Evolutionary conservation across 2,113 vertebrate species (phyloP), one percentile per base, ranked within the genome.

Genomic region (Lasiurus borealis): DNA sequence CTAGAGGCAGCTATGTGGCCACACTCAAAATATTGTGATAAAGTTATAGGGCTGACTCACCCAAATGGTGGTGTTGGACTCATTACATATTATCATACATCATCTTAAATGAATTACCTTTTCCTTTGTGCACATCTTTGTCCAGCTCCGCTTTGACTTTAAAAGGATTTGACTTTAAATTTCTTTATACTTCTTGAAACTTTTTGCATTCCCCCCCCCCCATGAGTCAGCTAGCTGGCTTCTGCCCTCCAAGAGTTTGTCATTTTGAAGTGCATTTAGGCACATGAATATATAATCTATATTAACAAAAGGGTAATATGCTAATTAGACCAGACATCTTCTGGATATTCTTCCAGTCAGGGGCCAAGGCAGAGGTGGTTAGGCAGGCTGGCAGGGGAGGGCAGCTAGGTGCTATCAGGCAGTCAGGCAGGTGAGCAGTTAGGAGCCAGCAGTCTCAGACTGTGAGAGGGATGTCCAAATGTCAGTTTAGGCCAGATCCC

Each of bases 21-120:
- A 76, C 77, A 73, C 62, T 95, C 88, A 76, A 71, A 96, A 95
- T 59, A 85, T 72, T 92, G 83, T 6, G 64, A 89, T 90, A 78
- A 93, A 88, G 54, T 95, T 93, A 94, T 88, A 88, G 83, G 93
- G 88, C 90, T 97, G 95, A 96, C 91, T 97, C 94, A 97, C 83
- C 78, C 69, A 93, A 93, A 82, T 64, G n/a, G 92, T 91, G 88
- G 12, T 94, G 83, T 95, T 83, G 85, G 82, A 10, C 90, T 96
- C 85, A 95, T 97, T 95, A 92, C 73, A 84, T 97, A 96, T 96
- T 88, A 85, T 90, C 94, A 68, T 95, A 94, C n/a, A 84, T 97
- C 96, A 96, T 95, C 84, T 88, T 95, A 52, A 50, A 82, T 94
- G 92, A 88, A 93, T 93, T 75, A 90, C 69, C 88, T 92, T 94